Conservation (phyloP, 2,888 invertebrate genomes). For the Oxystoma pomonae region DNA sequence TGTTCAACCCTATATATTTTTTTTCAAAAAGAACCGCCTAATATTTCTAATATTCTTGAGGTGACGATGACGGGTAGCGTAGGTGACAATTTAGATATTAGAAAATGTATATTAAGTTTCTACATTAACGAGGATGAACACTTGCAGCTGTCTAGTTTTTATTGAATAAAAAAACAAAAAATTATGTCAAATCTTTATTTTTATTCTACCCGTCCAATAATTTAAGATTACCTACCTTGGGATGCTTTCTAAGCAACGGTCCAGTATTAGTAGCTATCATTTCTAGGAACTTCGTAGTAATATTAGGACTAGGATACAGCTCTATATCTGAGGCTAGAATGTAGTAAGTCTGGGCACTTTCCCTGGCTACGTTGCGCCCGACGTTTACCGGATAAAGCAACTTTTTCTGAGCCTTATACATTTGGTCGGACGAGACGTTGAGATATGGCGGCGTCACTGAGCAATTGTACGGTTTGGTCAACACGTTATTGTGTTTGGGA, state of each 20-base stretch:
- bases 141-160: too few relatives aligned
- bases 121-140: too few relatives aligned
- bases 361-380: constrained; percentile 83
- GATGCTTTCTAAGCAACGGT: constrained; percentile 57
- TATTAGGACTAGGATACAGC: constrained; percentile 80
- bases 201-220: too few relatives aligned
- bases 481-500: constrained; percentile 60
- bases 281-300: constrained; percentile 76
- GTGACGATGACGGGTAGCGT: too few relatives aligned
- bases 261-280: constrained; percentile 71
- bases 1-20: too few relatives aligned
- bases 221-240: constrained; percentile 50
- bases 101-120: too few relatives aligned
- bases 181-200: too few relatives aligned
- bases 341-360: constrained; percentile 76
- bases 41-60: too few relatives aligned
- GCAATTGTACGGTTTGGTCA: constrained; percentile 66
- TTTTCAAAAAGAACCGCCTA: too few relatives aligned
- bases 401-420: constrained; percentile 77
- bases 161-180: too few relatives aligned
- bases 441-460: constrained; percentile 65
- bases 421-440: constrained; percentile 59
- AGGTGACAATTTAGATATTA: too few relatives aligned
- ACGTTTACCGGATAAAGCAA: constrained; percentile 87
- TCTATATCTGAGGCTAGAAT: constrained; percentile 86